A percentile compares a stretch with the other conserved stretches of the same genome.
Evolutionary conservation across 2,888 invertebrate genomes (phyloP).

Genomic region (Cepaea hortensis): DNA sequence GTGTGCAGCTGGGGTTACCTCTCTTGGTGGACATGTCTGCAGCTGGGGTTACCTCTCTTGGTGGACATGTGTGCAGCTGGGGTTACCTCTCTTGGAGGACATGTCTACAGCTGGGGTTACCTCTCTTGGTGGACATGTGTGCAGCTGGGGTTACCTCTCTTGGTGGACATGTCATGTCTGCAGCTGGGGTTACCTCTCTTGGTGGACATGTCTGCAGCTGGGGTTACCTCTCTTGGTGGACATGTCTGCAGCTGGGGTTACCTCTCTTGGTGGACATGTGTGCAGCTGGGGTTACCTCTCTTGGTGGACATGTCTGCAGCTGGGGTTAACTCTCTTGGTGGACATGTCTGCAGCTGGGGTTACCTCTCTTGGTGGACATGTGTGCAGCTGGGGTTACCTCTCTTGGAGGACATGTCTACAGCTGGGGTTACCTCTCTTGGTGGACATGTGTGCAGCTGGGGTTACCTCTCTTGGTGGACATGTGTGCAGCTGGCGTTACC

Average conservation of each 20-base stretch:
- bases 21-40: constrained; percentile 70
- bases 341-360: constrained; percentile 67
- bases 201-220: constrained; percentile 69
- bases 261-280: constrained; percentile 71
- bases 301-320: constrained; percentile 69
- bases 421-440: constrained; percentile 68
- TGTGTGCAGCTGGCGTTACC: constrained; percentile 66
- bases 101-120: constrained; percentile 64
- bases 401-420: constrained; percentile 70
- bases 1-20: constrained; percentile 65
- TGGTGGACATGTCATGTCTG: constrained; percentile 71
- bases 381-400: constrained; percentile 63
- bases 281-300: constrained; percentile 67
- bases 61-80: constrained; percentile 69
- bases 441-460: constrained; percentile 69
- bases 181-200: constrained; percentile 66
- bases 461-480: constrained; percentile 71
- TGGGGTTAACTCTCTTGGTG: constrained; percentile 70
- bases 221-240: constrained; percentile 72
- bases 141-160: constrained; percentile 64
- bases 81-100: constrained; percentile 72
- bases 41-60: constrained; percentile 67
- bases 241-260: constrained; percentile 65
- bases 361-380: constrained; percentile 71
- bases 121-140: constrained; percentile 71